Evolutionary conservation across 2,797 vertebrate genomes (phyloP).

Genomic region (Atherinosoma microstoma): DNA sequence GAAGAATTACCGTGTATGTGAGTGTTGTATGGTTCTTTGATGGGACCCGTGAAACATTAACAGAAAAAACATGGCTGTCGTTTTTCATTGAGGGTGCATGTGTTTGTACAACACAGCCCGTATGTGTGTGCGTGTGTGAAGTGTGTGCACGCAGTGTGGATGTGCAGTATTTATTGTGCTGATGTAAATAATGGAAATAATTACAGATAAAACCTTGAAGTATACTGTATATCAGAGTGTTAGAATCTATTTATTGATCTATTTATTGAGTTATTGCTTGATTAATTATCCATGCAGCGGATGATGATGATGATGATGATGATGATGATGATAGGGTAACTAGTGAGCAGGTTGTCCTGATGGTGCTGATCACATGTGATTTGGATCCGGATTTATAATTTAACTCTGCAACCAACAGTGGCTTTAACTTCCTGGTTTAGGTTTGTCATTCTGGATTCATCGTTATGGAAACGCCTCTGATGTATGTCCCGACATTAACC

Average conservation of each 20-base stretch:
- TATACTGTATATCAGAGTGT: conserved; percentile 72
- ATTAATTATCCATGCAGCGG: conserved; percentile 52
- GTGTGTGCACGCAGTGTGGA: conserved; percentile 19
- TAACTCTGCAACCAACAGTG: conserved; percentile 51
- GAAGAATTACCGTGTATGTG: conserved; percentile 10
- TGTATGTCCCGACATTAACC: conserved; percentile 11
- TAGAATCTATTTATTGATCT: conserved; percentile 73
- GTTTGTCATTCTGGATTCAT: conserved; percentile 9
- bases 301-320: conserved; percentile 13
- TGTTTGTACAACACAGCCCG: neutral
- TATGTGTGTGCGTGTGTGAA: conserved; percentile 16
- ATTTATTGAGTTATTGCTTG: conserved; percentile 65
- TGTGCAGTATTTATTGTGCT: conserved; percentile 57
- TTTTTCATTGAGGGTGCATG: conserved; percentile 23
- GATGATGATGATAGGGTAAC: too few relatives aligned
- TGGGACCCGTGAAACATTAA: conserved; percentile 30
- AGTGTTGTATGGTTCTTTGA: conserved; percentile 16
- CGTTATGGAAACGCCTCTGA: conserved; percentile 10
- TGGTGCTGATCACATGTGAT: neutral
- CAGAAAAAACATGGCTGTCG: conserved; percentile 24
- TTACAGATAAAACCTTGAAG: conserved; percentile 66
- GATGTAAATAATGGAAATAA: conserved; percentile 73
- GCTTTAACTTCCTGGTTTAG: conserved; percentile 48
- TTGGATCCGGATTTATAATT: conserved; percentile 25
- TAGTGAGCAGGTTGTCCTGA: neutral